Evolutionary conservation across 2,888 invertebrate species (phyloP), one percentile per base, ranked within the genome.

Genomic region (Cosmia trapezina): DNA sequence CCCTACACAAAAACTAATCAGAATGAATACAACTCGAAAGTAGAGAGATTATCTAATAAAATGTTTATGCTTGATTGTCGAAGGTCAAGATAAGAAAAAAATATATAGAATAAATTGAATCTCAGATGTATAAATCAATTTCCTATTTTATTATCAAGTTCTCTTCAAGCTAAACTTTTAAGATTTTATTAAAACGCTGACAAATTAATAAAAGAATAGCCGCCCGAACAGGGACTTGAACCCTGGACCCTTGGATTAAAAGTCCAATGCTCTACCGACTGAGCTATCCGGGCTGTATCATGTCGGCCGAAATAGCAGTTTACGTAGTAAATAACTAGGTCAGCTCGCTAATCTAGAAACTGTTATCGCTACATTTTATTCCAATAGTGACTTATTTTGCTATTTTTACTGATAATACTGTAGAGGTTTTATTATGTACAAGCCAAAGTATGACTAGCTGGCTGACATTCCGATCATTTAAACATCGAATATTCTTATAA

Each of bases 161-260:
- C 28, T 28, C 28, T 28, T 28, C 3, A 28, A n/a, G n/a, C n/a
- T n/a, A n/a, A n/a, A 28, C 28, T 28, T 28, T 28, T 28, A 28
- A 2, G 28, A 28, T 28, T n/a, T n/a, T 28, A 28, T 2, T 28
- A 28, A 28, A 28, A 28, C 28, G 28, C 28, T 28, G 28, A 28
- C 28, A 28, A 37, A 56, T 19, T 12, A 54, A 41, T 22, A 74
- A 83, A 75, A 75, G 12, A 62, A 7, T 14, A 0, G 43, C 76
- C 97, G 97, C 97, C 97, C 97, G 97, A 97, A 97, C 97, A 97
- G 97, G 97, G 97, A 97, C 97, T 97, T 97, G 97, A 97, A 97
- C 97, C 97, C 97, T 97, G 97, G 97, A 97, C 97, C 97, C 97
- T 97, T 97, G 97, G 97, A 97, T 97, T 97, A 97, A 97, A 97